Evolutionary conservation across 1,140 invertebrate genomes (phyloP).

Genomic region (Watersipora subatra): DNA sequence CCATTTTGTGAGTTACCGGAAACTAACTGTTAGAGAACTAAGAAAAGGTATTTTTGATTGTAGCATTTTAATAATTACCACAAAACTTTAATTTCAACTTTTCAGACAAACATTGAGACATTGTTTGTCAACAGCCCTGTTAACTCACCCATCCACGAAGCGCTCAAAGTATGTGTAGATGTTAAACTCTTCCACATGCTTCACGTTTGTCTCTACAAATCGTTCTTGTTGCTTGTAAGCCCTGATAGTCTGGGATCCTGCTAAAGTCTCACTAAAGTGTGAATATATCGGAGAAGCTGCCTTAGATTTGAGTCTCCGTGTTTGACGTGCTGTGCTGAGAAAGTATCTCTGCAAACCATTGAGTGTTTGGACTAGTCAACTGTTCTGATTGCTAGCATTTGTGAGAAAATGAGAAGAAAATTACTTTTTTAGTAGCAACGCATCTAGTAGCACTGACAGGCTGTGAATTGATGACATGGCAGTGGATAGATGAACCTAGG

Average conservation of each 20-base stretch:
- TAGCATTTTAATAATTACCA: no score
- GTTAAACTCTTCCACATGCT: background rate
- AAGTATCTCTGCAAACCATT: background rate
- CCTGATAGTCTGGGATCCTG: no score
- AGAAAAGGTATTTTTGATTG: no score
- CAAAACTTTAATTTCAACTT: background rate
- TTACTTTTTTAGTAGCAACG: slow-evolving; percentile 18
- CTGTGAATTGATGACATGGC: no score
- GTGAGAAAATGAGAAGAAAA: slow-evolving; percentile 7
- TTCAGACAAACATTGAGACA: background rate
- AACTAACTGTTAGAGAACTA: no score
- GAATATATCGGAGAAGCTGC: no score
- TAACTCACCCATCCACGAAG: background rate
- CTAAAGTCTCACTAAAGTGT: no score
- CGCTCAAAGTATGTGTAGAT: background rate
- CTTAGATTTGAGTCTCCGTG: no score
- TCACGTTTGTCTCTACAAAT: background rate
- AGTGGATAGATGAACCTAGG: no score
- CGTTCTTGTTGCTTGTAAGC: background rate
- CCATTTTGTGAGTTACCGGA: no score
- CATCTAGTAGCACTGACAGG: slow-evolving; percentile 16
- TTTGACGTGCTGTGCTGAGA: no score
- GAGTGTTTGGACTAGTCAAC: background rate
- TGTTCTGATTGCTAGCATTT: background rate
- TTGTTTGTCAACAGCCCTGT: background rate